phyloP scores from a whole-genome alignment of 1,140 invertebrate genomes.

The Drosophila ficusphila region DNA sequence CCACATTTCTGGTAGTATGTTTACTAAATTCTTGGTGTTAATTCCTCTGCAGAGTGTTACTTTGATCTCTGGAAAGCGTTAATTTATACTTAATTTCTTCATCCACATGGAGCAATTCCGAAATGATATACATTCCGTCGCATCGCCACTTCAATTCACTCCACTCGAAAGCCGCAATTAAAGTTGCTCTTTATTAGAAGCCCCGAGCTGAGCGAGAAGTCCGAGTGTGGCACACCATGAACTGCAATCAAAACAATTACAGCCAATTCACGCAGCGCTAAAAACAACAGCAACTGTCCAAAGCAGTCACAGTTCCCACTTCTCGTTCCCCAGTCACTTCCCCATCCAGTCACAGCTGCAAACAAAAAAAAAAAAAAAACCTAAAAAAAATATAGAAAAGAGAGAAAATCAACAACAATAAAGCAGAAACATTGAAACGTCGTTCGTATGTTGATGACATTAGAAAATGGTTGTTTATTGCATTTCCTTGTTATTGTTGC shows the following conservation, averaged over 20 bases:
- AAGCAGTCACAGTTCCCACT: slow-evolving; percentile 17
- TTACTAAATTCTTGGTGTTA: no score
- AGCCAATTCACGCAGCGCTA: slow-evolving; percentile 73
- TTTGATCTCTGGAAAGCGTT: slow-evolving; percentile 15
- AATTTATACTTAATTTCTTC: slow-evolving; percentile 44
- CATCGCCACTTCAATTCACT: slow-evolving; percentile 30
- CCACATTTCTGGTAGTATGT: not conserved
- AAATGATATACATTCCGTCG: slow-evolving; percentile 30
- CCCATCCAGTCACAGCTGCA: slow-evolving; percentile 23
- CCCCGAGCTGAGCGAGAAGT: slow-evolving; percentile 4
- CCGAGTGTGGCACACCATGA: slow-evolving; percentile 63
- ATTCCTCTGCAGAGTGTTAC: slow-evolving; percentile 1
- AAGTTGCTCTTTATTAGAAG: slow-evolving; percentile 55
- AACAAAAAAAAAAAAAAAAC: slow-evolving; percentile 28
- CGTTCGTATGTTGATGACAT: slow-evolving; percentile 72
- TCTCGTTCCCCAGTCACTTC: slow-evolving; percentile 10
- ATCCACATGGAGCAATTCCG: slow-evolving; percentile 33
- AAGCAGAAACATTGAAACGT: slow-evolving; percentile 54
- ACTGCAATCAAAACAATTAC: slow-evolving; percentile 82
- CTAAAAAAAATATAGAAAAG: slow-evolving; percentile 2
- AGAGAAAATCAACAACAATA: slow-evolving; percentile 38
- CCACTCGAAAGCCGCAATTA: slow-evolving; percentile 50
- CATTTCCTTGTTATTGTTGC: slow-evolving; percentile 66
- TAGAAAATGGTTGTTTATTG: slow-evolving; percentile 82
- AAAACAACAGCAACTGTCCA: slow-evolving; percentile 51